Evolutionary conservation across 2,888 invertebrate species (phyloP).

Genomic region (Mythimna pallens): DNA sequence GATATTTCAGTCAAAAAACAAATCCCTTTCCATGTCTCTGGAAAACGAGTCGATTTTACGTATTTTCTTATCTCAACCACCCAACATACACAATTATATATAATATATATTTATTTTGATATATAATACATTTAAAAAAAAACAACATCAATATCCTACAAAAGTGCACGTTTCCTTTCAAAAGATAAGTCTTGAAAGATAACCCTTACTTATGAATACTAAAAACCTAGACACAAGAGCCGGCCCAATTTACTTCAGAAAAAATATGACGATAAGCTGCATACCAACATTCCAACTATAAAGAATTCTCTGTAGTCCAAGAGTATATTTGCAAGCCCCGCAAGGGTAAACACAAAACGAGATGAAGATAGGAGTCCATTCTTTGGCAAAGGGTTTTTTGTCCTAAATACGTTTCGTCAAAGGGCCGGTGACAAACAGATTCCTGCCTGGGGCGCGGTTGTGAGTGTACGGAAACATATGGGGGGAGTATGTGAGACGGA

Average conservation of each 20-base stretch:
- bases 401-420: slow-evolving; percentile 84
- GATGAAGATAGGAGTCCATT: slow-evolving; percentile 79
- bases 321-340: slow-evolving; percentile 74
- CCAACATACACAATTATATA: too few relatives aligned
- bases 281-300: slow-evolving; percentile 46
- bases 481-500: slow-evolving; percentile 14
- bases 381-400: slow-evolving; percentile 78
- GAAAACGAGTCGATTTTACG: too few relatives aligned
- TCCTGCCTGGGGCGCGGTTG: slow-evolving; percentile 77
- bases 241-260: neutral
- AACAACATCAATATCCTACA: neutral
- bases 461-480: slow-evolving; percentile 62
- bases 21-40: too few relatives aligned
- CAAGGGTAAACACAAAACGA: slow-evolving; percentile 78
- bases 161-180: too few relatives aligned
- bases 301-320: slow-evolving; percentile 50
- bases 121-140: neutral
- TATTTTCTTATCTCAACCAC: too few relatives aligned
- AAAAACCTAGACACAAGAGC: slow-evolving; percentile 14
- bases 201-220: slow-evolving; percentile 29
- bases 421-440: slow-evolving; percentile 84
- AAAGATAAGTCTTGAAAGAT: neutral
- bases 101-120: too few relatives aligned
- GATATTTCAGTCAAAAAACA: too few relatives aligned
- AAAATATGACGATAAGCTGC: slow-evolving; percentile 53